Evolutionary conservation across 2,797 vertebrate species (phyloP), one percentile per base, ranked within the genome.

Genomic region (Poeciliopsis gracilis): DNA sequence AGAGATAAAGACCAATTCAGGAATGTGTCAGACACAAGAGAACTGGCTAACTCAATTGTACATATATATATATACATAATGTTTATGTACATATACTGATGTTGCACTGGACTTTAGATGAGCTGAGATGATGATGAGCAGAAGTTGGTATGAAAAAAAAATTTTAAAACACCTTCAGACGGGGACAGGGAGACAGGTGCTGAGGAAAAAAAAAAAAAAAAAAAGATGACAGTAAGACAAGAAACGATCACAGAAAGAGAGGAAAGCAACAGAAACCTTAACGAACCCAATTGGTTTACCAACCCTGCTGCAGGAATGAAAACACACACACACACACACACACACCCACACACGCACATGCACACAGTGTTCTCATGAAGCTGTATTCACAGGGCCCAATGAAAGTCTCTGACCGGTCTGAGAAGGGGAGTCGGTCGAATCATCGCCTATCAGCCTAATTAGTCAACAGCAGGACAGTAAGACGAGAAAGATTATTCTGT

Each of bases 241-340:
- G 95, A 92, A 95, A 96, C 18, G 51, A 84, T 88, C 81, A 91
- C 80, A 82, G 81, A 86, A 83, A 70, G 75, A 70, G 75, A 82
- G 81, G 92, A 95, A 89, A 30, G 1, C 20, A 94, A 96, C 78
- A 85, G 74, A 91, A 92, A 89, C 66, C 71, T 94, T 94, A 91
- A 95, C 92, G 94, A 95, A 96, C 96, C 95, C 87, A 95, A 96
- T 97, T 96, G 95, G 96, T 94, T 95, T 95, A 94, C 95, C 96
- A 95, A 95, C 95, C 96, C 96, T 95, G 90, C 96, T 96, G 96
- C 94, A 96, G 97, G 96, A 97, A 98, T 97, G 97, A 96, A 97
- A 95, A 87, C 93, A 92, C 84, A 81, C 93, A 82, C 85, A 84
- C 94, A 87, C 94, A 92, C 87, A 85, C 95, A 96, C 82, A 83